Evolutionary conservation across 1,140 invertebrate genomes (phyloP), one percentile per base, ranked within the genome.

Genomic region (Metaphire vulgaris): DNA sequence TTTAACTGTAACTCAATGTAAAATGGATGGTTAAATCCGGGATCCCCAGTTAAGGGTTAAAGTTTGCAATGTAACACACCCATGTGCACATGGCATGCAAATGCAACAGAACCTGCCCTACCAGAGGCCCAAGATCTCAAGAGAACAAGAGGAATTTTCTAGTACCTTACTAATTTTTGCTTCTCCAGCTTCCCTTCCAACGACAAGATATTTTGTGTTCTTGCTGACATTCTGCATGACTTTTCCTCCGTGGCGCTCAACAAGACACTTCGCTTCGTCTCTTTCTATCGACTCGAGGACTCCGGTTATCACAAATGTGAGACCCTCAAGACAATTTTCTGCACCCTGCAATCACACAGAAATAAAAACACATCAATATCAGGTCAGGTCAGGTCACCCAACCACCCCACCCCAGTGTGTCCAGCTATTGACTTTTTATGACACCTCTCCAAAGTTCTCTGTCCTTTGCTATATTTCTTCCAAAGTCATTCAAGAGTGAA

Each of bases 271-370:
- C 29, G 90, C 89, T 81, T 95, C 93, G 34, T 94, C 92, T 33
- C 92, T 88, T 82, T 95, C 93, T 79, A 97, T 88, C 0, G 93
- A 95, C 82, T 96, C 94, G 15, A 95, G 87, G 2, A 96, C 91
- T 29, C 95, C 95, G 76, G 93, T 96, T 67, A 94, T 86, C 12
- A 97, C 85, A 85, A 97, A 96, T 32, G 90, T 91, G 78, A 92
- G 84, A 73, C 92, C 91, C 72, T 89, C 89, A 1, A 96, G 71
- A 74, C 84, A 86, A 75, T 86, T 88, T 29, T 91, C 89, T 75
- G 88, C 88, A 34, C 93, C 93, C 90, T 92, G 75, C 64, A 87
- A 85, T 56, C 1, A 69, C 2, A 56, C 30, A 66, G 1, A 28
- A 15, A 30, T 29, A 28, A 68, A 30, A 56, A n/a, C n/a, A n/a